Percentiles rank a stretch among this genome's conserved stretches.
Conservation (phyloP, 2,888 invertebrate species). For the Diarsia mendica region DNA sequence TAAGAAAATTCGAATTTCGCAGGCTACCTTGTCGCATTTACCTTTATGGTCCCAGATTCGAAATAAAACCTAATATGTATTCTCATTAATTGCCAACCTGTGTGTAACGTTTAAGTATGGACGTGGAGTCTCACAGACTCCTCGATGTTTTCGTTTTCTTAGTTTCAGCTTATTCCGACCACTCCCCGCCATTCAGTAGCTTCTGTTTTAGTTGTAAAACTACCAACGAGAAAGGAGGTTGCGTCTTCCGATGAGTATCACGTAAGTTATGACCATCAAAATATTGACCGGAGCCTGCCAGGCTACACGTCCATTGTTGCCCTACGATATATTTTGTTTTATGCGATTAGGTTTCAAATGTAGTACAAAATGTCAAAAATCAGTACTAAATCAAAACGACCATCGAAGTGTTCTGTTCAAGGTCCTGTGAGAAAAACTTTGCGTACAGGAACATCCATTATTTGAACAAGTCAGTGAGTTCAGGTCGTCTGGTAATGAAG, state of each 20-base stretch:
- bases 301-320: conserved; percentile 9
- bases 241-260: background rate
- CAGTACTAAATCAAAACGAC: no score
- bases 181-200: background rate
- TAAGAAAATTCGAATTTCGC: no score
- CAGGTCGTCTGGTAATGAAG: conserved; percentile 1
- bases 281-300: conserved; percentile 6
- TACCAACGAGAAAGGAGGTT: conserved; percentile 1
- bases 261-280: conserved; percentile 5
- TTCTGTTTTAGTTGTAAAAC: conserved; percentile 4
- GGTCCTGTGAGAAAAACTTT: background rate
- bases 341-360: background rate
- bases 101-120: no score
- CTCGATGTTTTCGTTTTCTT: no score
- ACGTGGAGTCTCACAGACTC: no score
- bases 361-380: no score
- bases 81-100: no score
- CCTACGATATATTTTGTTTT: conserved; percentile 5
- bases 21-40: no score
- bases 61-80: no score
- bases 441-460: background rate
- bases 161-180: no score
- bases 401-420: background rate
- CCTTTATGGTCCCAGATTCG: no score
- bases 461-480: conserved; percentile 6